Evolutionary conservation across 2,888 invertebrate species (phyloP), one percentile per base, ranked within the genome.

Genomic region (Hypsopygia costalis): DNA sequence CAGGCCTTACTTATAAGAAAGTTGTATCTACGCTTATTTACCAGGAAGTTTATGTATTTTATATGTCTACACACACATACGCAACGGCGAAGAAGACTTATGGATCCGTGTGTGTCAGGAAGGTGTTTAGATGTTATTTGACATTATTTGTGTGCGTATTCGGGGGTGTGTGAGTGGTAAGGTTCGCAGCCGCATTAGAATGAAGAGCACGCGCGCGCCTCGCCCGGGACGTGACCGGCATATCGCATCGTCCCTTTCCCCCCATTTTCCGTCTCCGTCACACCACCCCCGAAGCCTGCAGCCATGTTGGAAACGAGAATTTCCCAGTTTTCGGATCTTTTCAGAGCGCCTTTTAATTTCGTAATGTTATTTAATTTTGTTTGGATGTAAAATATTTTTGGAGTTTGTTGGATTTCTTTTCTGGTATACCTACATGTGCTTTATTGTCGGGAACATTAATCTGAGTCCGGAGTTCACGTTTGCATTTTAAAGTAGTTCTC

Each of bases 211-310:
- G 87, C 81, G 81, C 85, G 80, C 76, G 83, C 82, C 81, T 81
- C 72, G 79, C 80, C 81, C 74, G 76, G 61, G 68, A 88, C 89
- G 89, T 89, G 89, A 89, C 88, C 71, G 71, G 88, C 88, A 89
- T 89, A 73, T 75, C 81, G 77, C 76, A 81, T 75, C 80, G 77
- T 81, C 85, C 82, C 76, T 81, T 82, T 81, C 81, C 81, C 82
- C 83, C 80, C 67, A 70, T 76, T 64, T 61, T 73, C 75, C 67
- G 64, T 80, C 81, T 81, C 82, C 55, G 74, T 81, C 79, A 57
- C 76, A 72, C 78, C 76, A 73, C 74, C 83, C 82, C 82, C 69
- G 69, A 69, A 73, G 73, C 64, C 54, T 55, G 62, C 81, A 75
- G 82, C 86, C 86, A 86, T 87, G 81, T 86, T 85, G 83, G 73